A percentile compares a stretch with the other conserved stretches of the same genome.
phyloP scores from a whole-genome alignment of 2,888 invertebrate genomes.

The Chloromyia formosa region DNA sequence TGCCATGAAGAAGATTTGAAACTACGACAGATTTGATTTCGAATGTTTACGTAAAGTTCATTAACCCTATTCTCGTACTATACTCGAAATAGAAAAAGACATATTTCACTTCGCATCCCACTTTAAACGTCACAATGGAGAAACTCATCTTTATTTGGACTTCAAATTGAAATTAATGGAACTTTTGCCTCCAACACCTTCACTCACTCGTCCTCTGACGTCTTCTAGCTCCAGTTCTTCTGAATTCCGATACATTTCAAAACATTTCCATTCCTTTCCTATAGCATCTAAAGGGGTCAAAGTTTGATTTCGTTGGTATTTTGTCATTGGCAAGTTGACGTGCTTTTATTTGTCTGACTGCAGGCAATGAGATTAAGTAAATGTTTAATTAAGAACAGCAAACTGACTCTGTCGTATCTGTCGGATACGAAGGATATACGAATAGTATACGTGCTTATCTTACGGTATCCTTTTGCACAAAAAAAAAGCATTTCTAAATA shows the following conservation, averaged over 20 bases:
- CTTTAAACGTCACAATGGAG: conserved; percentile 40
- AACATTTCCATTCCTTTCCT: background rate
- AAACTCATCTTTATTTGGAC: conserved; percentile 44
- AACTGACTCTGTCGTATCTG: background rate
- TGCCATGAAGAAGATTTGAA: no score
- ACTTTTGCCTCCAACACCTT: conserved; percentile 20
- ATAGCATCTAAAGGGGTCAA: background rate
- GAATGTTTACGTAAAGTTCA: no score
- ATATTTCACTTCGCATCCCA: background rate
- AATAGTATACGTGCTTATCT: conserved; percentile 34
- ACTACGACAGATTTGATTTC: no score
- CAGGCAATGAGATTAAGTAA: conserved; percentile 41
- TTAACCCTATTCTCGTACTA: no score
- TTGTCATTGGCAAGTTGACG: background rate
- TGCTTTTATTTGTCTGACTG: conserved; percentile 27
- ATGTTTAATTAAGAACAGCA: conserved; percentile 36
- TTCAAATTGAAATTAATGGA: conserved; percentile 46
- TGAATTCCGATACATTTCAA: background rate
- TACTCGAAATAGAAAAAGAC: no score
- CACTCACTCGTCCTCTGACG: background rate
- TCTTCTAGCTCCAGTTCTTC: background rate
- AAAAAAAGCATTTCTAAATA: conserved; percentile 24
- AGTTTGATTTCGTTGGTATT: conserved; percentile 27
- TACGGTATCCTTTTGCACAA: conserved; percentile 4
- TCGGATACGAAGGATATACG: conserved; percentile 12